phyloP scores from a whole-genome alignment of 2,888 invertebrate species.

The Apeira syringaria region DNA sequence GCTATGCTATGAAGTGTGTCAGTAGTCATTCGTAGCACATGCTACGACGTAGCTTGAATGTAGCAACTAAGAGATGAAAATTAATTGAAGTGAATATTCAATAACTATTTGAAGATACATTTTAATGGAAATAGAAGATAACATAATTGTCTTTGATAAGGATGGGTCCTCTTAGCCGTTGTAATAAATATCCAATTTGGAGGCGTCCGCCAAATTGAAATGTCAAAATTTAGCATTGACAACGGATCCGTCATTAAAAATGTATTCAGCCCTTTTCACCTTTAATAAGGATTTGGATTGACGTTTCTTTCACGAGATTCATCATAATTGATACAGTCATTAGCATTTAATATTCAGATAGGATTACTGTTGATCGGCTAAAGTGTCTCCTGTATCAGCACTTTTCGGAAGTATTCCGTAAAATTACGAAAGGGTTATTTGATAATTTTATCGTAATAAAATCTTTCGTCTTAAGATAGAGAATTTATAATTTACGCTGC shows the following conservation, averaged over 20 bases:
- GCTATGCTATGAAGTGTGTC: too few relatives aligned
- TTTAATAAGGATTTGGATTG: constrained; percentile 23
- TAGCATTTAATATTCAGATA: constrained; percentile 12
- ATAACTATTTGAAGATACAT: too few relatives aligned
- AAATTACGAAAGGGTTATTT: constrained; percentile 14
- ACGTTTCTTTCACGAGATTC: constrained; percentile 17
- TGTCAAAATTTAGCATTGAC: constrained; percentile 5
- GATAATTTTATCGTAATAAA: neutral
- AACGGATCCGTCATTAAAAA: constrained; percentile 18
- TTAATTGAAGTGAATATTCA: too few relatives aligned
- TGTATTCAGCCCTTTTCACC: constrained; percentile 11
- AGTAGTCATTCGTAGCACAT: neutral
- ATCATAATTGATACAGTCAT: constrained; percentile 18
- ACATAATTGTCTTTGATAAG: too few relatives aligned
- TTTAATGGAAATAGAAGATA: too few relatives aligned
- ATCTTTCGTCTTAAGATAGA: too few relatives aligned
- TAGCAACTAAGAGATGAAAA: too few relatives aligned
- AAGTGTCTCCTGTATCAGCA: constrained; percentile 13
- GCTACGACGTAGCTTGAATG: neutral
- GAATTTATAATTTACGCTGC: too few relatives aligned
- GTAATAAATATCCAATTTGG: too few relatives aligned
- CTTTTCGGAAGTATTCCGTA: constrained; percentile 10
- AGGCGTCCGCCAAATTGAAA: neutral
- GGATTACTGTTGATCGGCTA: constrained; percentile 13
- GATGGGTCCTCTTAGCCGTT: too few relatives aligned